phyloP scores from a whole-genome alignment of 2,888 invertebrate species.

The Chaetogeoica ovagalla region DNA sequence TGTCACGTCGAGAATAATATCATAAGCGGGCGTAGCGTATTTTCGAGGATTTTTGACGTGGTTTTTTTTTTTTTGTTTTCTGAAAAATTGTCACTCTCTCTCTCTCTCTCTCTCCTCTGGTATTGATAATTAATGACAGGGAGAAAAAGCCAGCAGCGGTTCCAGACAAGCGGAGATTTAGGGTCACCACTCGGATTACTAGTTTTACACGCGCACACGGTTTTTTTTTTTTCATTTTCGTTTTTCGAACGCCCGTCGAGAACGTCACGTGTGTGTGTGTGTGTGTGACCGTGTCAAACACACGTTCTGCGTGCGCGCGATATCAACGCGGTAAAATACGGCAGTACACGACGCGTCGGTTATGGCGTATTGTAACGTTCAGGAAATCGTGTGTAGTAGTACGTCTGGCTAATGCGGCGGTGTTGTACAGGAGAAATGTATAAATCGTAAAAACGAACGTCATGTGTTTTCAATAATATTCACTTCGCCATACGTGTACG shows the following conservation, averaged over 20 bases:
- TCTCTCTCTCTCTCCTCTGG: too few relatives aligned
- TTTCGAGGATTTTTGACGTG: neutral
- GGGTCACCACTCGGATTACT: conserved; percentile 26
- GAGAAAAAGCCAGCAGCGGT: neutral
- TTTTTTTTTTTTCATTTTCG: neutral
- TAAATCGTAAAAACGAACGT: neutral
- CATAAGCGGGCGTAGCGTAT: neutral
- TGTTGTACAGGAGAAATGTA: neutral
- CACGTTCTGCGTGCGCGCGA: conserved; percentile 16
- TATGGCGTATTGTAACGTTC: neutral
- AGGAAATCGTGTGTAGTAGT: conserved; percentile 11
- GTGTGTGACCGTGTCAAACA: conserved; percentile 43
- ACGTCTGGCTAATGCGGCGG: neutral
- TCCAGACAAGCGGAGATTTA: conserved; percentile 3
- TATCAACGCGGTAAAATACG: neutral
- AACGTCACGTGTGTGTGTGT: conserved; percentile 45
- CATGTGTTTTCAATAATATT: neutral
- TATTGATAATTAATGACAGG: conserved; percentile 18
- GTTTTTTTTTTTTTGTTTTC: neutral
- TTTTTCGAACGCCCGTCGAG: conserved; percentile 32
- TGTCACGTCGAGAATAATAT: too few relatives aligned
- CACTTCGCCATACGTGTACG: neutral
- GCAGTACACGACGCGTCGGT: neutral
- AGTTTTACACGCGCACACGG: conserved; percentile 8
- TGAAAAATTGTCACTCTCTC: conserved; percentile 3